Percentiles rank a stretch among this genome's conserved stretches.
These are phyloP conservation scores for Capitulum mitella DNA, from an alignment of 2,888 invertebrate genomes.

Conservation along the genomic window DNA sequence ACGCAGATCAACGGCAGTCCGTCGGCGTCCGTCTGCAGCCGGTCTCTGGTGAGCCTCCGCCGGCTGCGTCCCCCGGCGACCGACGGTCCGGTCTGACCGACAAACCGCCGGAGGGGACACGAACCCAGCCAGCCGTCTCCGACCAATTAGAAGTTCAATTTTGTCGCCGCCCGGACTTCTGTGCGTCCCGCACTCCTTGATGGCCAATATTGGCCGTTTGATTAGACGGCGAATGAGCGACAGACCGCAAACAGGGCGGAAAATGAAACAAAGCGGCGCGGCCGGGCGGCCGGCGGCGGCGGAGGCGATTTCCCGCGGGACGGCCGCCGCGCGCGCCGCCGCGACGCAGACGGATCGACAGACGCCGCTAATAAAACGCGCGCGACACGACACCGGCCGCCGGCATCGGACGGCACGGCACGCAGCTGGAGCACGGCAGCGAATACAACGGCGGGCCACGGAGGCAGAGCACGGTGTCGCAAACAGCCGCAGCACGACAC, in stretches of 20 bases:
- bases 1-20: no score
- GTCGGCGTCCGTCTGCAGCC: no score
- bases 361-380: neutral
- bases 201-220: neutral
- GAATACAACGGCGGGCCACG: no score
- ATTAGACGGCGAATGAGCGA: conserved; percentile 4
- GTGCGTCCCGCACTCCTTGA: neutral
- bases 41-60: no score
- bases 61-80: no score
- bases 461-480: no score
- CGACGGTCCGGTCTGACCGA: no score
- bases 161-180: neutral
- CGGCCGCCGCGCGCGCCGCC: neutral
- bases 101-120: neutral
- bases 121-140: neutral
- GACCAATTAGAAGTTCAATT: conserved; percentile 7
- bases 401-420: neutral
- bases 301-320: conserved; percentile 12
- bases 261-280: conserved; percentile 16
- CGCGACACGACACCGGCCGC: neutral
- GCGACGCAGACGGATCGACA: conserved; percentile 15
- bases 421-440: no score
- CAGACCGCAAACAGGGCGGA: conserved; percentile 13
- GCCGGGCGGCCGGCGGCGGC: neutral
- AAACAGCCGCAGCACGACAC: neutral